These are phyloP conservation scores for Keiferia lycopersicella DNA, from an alignment of 2,888 invertebrate genomes.

Conservation along the genomic window DNA sequence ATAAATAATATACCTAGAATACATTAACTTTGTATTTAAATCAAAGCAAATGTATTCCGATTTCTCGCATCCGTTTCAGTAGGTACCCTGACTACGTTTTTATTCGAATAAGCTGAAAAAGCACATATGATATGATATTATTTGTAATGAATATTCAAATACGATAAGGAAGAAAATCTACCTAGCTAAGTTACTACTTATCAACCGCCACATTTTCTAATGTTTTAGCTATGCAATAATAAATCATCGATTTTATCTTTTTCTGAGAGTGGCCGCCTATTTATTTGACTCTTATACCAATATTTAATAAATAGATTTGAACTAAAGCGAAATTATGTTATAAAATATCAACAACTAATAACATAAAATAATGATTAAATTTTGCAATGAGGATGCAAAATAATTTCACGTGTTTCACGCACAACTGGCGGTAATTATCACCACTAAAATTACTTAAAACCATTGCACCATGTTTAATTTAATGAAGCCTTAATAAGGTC, in stretches of 20 bases:
- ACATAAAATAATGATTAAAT: no score
- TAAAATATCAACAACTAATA: background rate
- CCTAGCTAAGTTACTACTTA: no score
- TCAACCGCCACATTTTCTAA: no score
- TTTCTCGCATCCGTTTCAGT: background rate
- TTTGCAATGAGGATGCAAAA: background rate
- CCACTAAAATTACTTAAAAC: slow-evolving; percentile 8
- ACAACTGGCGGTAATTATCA: background rate
- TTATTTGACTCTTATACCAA: no score
- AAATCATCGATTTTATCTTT: no score
- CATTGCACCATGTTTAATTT: slow-evolving; percentile 12
- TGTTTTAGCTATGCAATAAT: no score
- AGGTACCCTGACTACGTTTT: background rate
- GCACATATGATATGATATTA: background rate
- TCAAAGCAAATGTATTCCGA: slow-evolving; percentile 19
- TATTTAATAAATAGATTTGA: no score
- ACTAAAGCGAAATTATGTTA: no score
- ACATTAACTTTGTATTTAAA: no score
- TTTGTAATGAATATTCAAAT: background rate
- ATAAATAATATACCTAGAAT: no score
- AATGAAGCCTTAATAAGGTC: background rate
- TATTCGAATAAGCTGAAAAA: background rate
- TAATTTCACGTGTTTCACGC: background rate
- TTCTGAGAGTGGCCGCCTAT: no score
- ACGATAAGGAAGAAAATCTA: no score